Base-by-base conservation (phyloP, 1,140 invertebrate species). In the Arion vulgaris region DNA sequence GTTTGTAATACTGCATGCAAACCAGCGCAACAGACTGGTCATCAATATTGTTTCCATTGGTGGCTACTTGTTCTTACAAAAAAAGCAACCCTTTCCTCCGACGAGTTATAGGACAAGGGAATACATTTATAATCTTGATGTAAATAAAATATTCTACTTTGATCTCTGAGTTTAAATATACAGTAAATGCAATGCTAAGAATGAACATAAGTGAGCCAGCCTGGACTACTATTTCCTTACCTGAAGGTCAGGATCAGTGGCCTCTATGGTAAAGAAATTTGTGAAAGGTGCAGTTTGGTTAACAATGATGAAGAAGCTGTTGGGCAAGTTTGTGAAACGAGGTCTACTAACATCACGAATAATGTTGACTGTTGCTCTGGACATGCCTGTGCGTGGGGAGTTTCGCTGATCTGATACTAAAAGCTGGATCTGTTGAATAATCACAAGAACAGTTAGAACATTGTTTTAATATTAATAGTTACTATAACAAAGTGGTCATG, bases 321-420 rank as follows among this genome's bases (percentile, higher is more conserved):
- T 80, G 26, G 84, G 80, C 32, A 76, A 15, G 17, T 62, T 81
- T 5, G 17, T 81, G 62, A 88, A 88, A 7, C 4, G 36, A 78
- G 88, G 86, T 5, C 71, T 23, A n/a, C 26, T 51, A 11, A 66
- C 32, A 41, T 88, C 87, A 34, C 87, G 72, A 4, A 77, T 69
- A n/a, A 89, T 86, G 39, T 11, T 83, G 19, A 89, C 83, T 13
- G n/a, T 80, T n/a, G 86, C 83, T n/a, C n/a, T 66, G 39, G 86
- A 84, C 0, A 53, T 74, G 7, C 57, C 85, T 13, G 23, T 62
- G n/a, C 84, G 62, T 41, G 80, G 72, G 41, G 85, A 83, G 28
- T 36, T 45, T 72, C 85, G 74, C 45, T 83, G 78, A 76, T 89
- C 88, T 83, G 84, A 84, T 26, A 85, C 88, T 81, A 45, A 41